Evolutionary conservation across 1,140 invertebrate species (phyloP).

Genomic region (Hypothenemus hampei): DNA sequence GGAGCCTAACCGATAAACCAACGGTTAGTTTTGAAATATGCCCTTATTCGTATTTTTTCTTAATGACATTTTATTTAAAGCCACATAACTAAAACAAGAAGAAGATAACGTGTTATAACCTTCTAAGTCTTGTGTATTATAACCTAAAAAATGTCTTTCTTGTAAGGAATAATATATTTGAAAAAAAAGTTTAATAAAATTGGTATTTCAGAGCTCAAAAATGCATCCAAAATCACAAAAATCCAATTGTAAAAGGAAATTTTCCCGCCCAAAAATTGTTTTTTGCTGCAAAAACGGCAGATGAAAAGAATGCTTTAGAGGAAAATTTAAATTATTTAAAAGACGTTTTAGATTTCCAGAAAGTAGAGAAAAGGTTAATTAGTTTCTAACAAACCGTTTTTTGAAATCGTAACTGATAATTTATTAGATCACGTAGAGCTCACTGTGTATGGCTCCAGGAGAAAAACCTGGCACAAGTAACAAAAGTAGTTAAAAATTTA

Average conservation of each 20-base stretch:
- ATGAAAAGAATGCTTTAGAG: conserved; percentile 20
- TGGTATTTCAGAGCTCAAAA: conserved; percentile 31
- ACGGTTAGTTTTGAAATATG: no score
- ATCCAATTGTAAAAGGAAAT: conserved; percentile 34
- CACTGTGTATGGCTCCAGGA: conserved; percentile 30
- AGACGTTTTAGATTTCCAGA: conserved; percentile 25
- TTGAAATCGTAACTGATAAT: background rate
- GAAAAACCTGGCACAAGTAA: conserved; percentile 26
- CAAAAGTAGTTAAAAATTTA: conserved; percentile 30
- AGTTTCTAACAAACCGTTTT: background rate
- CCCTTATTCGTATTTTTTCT: no score
- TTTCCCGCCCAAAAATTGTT: conserved; percentile 31
- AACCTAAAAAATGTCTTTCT: no score
- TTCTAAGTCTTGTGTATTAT: no score
- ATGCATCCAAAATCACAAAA: conserved; percentile 31
- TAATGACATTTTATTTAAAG: no score
- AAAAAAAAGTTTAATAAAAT: no score
- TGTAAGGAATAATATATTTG: no score
- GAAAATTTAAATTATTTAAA: conserved; percentile 23
- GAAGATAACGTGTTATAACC: no score
- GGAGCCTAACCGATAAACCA: no score
- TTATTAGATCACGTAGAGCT: conserved; percentile 30
- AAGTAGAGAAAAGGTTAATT: conserved; percentile 36
- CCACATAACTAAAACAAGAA: no score
- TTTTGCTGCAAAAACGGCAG: conserved; percentile 16